Conservation (phyloP, 2,888 invertebrate genomes). For the Gari tellinella region DNA sequence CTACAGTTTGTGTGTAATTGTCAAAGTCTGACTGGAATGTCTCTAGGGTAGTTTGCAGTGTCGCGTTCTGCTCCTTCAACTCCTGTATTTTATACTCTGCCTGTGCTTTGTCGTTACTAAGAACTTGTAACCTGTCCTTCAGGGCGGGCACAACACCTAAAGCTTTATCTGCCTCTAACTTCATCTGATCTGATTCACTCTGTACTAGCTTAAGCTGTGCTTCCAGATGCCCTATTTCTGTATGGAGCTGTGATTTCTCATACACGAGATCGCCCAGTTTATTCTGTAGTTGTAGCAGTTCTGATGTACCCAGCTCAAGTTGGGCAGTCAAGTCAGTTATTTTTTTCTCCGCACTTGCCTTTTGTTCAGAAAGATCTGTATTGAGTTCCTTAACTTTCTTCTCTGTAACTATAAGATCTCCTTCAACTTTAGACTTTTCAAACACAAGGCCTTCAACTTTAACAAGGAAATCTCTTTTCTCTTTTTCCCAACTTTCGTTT, state of each 20-base stretch:
- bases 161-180: conserved; percentile 40
- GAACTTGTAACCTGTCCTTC: conserved; percentile 33
- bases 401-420: conserved; percentile 28
- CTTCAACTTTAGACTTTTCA: conserved; percentile 45
- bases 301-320: conserved; percentile 43
- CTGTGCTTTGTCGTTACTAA: conserved; percentile 33
- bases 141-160: conserved; percentile 40
- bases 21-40: conserved; percentile 55
- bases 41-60: conserved; percentile 45
- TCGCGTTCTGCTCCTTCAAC: conserved; percentile 38
- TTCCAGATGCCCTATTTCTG: conserved; percentile 63
- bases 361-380: conserved; percentile 29
- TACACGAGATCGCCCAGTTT: conserved; percentile 60
- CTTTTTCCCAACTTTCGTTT: conserved; percentile 23
- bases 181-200: conserved; percentile 42
- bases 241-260: conserved; percentile 64
- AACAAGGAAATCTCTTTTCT: conserved; percentile 38
- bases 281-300: conserved; percentile 49
- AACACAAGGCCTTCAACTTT: conserved; percentile 51
- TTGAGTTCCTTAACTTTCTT: conserved; percentile 29
- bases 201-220: conserved; percentile 52
- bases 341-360: conserved; percentile 36
- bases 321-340: conserved; percentile 41
- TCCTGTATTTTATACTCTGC: conserved; percentile 44
- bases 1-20: conserved; percentile 23